These are phyloP conservation scores for Graptemys geographica DNA, from an alignment of 2,797 vertebrate genomes.

Conservation along the genomic window DNA sequence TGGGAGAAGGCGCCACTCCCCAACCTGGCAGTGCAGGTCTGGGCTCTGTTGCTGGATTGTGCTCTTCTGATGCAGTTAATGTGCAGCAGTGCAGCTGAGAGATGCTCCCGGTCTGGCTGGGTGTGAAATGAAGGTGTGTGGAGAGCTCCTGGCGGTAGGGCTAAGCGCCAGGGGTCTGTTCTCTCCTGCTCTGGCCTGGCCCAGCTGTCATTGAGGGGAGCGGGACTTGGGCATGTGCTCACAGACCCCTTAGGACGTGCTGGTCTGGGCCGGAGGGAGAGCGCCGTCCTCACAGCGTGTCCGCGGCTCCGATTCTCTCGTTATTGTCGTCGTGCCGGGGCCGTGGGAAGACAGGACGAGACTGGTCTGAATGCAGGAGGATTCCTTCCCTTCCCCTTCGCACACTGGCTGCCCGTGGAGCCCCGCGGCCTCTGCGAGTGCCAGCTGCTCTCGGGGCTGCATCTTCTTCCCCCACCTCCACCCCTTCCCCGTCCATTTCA, in stretches of 20 bases:
- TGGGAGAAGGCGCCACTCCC: not conserved
- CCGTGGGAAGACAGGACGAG: not conserved
- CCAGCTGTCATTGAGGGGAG: not conserved
- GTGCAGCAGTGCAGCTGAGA: not conserved
- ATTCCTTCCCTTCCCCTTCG: not conserved
- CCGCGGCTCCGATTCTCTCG: not conserved
- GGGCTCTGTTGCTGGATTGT: not conserved
- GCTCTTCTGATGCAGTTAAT: no score
- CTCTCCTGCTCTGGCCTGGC: not conserved
- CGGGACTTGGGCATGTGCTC: not conserved
- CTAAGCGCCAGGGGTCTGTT: not conserved
- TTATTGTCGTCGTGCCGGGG: not conserved
- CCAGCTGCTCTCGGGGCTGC: not conserved
- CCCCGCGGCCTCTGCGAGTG: not conserved
- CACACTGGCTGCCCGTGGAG: not conserved
- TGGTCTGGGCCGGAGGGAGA: not conserved
- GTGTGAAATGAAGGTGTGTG: not conserved
- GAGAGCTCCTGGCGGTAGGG: not conserved
- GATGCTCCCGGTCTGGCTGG: not conserved
- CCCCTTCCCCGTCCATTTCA: not conserved
- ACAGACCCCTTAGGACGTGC: not conserved
- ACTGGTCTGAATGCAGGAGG: accelerated
- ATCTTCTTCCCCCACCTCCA: not conserved
- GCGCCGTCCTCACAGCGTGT: not conserved
- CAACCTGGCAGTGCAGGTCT: no score